A percentile compares a stretch with the other conserved stretches of the same genome.
phyloP scores from a whole-genome alignment of 2,888 invertebrate genomes.

The Trachelus tabidus region DNA sequence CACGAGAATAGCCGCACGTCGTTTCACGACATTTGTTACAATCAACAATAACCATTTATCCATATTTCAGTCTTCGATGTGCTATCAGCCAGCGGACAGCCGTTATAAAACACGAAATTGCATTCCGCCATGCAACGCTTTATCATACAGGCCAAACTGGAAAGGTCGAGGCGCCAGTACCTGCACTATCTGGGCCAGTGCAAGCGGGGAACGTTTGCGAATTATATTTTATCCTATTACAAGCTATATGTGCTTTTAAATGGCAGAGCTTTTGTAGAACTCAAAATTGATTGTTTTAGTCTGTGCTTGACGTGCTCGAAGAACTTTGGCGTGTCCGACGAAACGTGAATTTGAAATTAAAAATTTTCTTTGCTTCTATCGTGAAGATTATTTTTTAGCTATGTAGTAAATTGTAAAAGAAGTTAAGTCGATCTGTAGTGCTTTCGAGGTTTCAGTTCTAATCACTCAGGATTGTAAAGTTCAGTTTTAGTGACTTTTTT shows the following conservation, averaged over 20 bases:
- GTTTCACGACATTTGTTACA: conserved; percentile 26
- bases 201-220: neutral
- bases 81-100: conserved; percentile 29
- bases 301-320: neutral
- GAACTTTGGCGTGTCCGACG: neutral
- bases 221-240: neutral
- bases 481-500: neutral
- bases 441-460: neutral
- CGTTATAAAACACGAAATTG: conserved; percentile 35
- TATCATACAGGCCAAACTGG: conserved; percentile 23
- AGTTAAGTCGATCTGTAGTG: too few relatives aligned
- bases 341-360: neutral
- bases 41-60: conserved; percentile 34
- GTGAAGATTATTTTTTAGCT: neutral
- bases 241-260: neutral
- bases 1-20: neutral
- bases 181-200: neutral
- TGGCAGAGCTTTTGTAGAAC: neutral
- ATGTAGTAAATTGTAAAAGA: too few relatives aligned
- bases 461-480: neutral
- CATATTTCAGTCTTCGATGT: conserved; percentile 37
- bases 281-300: neutral
- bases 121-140: conserved; percentile 36
- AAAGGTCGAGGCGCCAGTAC: neutral
- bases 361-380: neutral